Percentiles rank a stretch among this genome's conserved stretches.
These are phyloP conservation scores for Xenopus borealis DNA, from an alignment of 2,113 vertebrate species.

Conservation along the genomic window DNA sequence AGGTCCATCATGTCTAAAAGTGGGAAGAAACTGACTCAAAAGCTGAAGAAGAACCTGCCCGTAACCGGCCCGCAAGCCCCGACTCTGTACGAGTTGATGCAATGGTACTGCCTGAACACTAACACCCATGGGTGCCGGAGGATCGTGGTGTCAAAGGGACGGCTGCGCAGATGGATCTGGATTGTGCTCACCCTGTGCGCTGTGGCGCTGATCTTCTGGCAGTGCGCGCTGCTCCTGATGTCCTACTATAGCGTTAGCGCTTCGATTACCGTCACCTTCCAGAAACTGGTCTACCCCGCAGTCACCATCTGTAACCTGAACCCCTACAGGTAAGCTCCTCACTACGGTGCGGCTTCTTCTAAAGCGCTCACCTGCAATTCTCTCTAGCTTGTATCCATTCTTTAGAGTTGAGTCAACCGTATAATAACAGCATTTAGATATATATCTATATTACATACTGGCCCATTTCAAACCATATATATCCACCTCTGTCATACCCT, in stretches of 20 bases:
- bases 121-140: constrained; percentile 77
- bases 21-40: constrained; percentile 63
- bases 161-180: constrained; percentile 69
- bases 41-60: constrained; percentile 69
- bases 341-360: too few relatives aligned
- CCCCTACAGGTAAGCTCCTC: constrained; percentile 67
- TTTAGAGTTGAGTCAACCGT: too few relatives aligned
- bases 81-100: constrained; percentile 69
- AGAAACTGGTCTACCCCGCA: constrained; percentile 71
- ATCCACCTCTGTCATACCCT: too few relatives aligned
- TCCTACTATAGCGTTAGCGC: constrained; percentile 73
- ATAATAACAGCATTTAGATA: too few relatives aligned
- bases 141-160: constrained; percentile 73
- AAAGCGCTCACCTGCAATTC: too few relatives aligned
- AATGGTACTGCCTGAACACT: constrained; percentile 76
- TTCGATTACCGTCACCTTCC: constrained; percentile 73
- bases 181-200: constrained; percentile 66
- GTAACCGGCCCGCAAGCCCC: constrained; percentile 72
- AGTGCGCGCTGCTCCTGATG: constrained; percentile 66
- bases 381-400: too few relatives aligned
- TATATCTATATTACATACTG: too few relatives aligned
- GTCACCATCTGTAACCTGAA: constrained; percentile 80
- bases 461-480: too few relatives aligned
- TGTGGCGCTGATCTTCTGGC: constrained; percentile 72
- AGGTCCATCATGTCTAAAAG: constrained; percentile 56